Evolutionary conservation across 2,888 invertebrate species (phyloP), one percentile per base, ranked within the genome.

Genomic region (Athalia cordata): DNA sequence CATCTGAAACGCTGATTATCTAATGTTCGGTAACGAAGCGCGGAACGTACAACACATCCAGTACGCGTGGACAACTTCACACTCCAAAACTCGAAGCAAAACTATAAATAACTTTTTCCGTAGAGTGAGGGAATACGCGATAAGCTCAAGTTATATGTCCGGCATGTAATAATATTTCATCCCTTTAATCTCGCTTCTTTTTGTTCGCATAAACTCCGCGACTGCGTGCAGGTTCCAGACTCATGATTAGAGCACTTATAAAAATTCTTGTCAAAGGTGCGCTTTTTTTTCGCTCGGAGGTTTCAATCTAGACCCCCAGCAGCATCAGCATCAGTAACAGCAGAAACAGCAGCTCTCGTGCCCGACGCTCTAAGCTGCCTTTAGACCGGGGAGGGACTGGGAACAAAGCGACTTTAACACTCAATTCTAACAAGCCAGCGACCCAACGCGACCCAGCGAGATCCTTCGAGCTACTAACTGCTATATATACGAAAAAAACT

Each of bases 361-460:
- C 29, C 67, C 52, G 52, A 55, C 68, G 52, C 68, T 68, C 52
- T 15, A 55, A 68, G 43, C 68, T 68, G 29, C 8, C 52, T 68
- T 50, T 67, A 47, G 49, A 67, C 15, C 49, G 50, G 7, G 64
- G n/a, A 61, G 55, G 52, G 55, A 6, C 13, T 9, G 52, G 15
- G 68, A 68, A 68, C 68, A 68, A 68, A 68, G 68, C 68, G 55
- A 68, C 68, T 68, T 55, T 68, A 47, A 55, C 55, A 68, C 68
- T 68, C 68, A 68, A 52, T 68, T 68, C 68, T 68, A 68, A 68
- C 68, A 67, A 67, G 29, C 55, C 68, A n/a, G n/a, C 68, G 52
- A 68, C 68, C 67, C 49, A 49, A 29, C 29, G 7, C 47, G 49
- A 66, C n/a, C 13, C 49, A 13, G 49, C 13, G 13, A n/a, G n/a